Percentiles rank a stretch among this genome's conserved stretches.
Evolutionary conservation across 2,797 vertebrate species (phyloP).

Genomic region (Neoniphon sammara): DNA sequence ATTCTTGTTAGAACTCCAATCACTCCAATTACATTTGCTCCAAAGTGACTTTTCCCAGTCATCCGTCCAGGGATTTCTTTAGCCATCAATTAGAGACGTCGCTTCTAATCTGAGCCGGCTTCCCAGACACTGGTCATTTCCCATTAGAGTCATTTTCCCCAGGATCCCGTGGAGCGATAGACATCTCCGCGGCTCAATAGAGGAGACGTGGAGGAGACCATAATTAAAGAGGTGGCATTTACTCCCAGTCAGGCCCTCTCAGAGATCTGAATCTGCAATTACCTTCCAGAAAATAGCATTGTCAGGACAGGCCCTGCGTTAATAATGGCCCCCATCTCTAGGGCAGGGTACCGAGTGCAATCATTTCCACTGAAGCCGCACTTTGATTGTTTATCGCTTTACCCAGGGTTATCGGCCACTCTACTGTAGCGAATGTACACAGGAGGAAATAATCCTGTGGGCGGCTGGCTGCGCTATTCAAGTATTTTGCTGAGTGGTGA

Average conservation of each 20-base stretch:
- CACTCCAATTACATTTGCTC: conserved; percentile 95
- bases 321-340: conserved; percentile 85
- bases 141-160: conserved; percentile 92
- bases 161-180: conserved; percentile 88
- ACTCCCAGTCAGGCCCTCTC: conserved; percentile 88
- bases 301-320: conserved; percentile 85
- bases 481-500: conserved; percentile 71
- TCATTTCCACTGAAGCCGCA: conserved; percentile 85
- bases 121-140: conserved; percentile 93
- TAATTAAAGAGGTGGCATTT: conserved; percentile 96
- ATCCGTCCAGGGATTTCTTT: conserved; percentile 91
- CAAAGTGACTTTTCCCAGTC: conserved; percentile 94
- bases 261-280: conserved; percentile 91
- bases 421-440: conserved; percentile 77
- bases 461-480: conserved; percentile 58
- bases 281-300: conserved; percentile 89
- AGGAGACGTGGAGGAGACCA: conserved; percentile 86
- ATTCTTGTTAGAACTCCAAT: conserved; percentile 87
- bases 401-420: conserved; percentile 79
- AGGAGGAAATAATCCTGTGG: conserved; percentile 71
- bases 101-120: conserved; percentile 91
- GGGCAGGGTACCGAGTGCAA: conserved; percentile 79
- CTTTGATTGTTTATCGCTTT: conserved; percentile 86
- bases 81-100: conserved; percentile 95
- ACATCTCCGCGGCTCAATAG: conserved; percentile 85